Evolutionary conservation across 2,888 invertebrate species (phyloP), one percentile per base, ranked within the genome.

Genomic region (Serripes groenlandicus): DNA sequence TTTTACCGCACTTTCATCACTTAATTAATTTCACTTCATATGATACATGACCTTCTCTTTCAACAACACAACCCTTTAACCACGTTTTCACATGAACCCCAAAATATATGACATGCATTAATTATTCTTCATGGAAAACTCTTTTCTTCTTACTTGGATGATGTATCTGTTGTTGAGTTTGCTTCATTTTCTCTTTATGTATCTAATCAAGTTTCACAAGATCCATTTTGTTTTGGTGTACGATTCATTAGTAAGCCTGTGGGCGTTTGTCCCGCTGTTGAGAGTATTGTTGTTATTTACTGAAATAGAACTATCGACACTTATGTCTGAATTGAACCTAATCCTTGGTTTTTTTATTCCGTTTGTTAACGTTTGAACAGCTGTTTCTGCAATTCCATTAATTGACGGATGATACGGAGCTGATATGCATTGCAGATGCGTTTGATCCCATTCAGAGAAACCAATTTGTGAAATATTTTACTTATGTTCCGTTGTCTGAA

Each of bases 371-470:
- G 78, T 82, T 52, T 87, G 82, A 60, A 90, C 88, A 26, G 79
- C 79, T 26, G 84, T 68, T 78, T 89, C 87, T 11, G 88, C 87
- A n/a, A 81, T 37, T 3, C 85, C 87, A 70, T 85, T 87, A 21
- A 56, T 77, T 11, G 85, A 69, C 60, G 90, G 88, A 73, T 90
- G 85, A 34, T 90, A 88, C 15, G 90, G 89, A 42, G 86, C 79
- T 4, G 71, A 66, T 26, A 56, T 72, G 1, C 72, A n/a, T n/a
- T n/a, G n/a, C n/a, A n/a, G n/a, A n/a, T 66, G 52, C 89, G 86
- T 11, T 28, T 18, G 37, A 88, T 89, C 3, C 78, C 82, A 68
- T 81, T 80, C 21, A 54, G 7, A 34, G 49, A 54, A 21, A 81
- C 60, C 68, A 81, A 86, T 11, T 34, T 23, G n/a, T 81, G 18